phyloP scores from a whole-genome alignment of 2,797 vertebrate species.

The Tangara arthus region DNA sequence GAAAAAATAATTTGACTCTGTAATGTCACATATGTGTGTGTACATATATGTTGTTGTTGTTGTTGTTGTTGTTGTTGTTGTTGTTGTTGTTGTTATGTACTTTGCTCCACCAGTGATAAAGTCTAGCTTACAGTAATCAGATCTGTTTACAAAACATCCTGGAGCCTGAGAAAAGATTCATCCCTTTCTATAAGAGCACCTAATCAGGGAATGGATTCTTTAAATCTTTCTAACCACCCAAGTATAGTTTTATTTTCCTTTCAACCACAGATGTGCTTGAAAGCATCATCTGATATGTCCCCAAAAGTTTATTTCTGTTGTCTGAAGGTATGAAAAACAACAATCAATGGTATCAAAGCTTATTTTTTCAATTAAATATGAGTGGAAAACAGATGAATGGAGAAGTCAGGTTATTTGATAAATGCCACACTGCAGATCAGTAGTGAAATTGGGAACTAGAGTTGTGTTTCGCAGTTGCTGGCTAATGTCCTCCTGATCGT shows the following conservation, averaged over 20 bases:
- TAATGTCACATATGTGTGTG: neutral
- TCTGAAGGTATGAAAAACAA: neutral
- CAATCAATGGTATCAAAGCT: neutral
- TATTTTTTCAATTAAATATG: neutral
- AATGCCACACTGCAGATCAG: neutral
- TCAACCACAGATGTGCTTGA: neutral
- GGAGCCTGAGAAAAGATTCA: neutral
- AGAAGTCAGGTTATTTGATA: neutral
- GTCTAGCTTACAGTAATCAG: neutral
- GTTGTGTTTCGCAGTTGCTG: neutral
- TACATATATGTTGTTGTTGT: neutral
- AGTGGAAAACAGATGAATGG: neutral
- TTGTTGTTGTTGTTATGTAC: neutral
- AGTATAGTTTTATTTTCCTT: neutral
- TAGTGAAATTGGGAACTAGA: neutral
- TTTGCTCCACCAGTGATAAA: neutral
- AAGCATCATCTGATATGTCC: neutral
- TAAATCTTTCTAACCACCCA: neutral
- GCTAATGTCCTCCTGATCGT: neutral
- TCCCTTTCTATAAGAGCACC: neutral
- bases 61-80: neutral
- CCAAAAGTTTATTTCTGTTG: neutral
- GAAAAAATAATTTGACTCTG: neutral
- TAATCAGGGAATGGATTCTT: neutral
- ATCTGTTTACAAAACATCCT: neutral